Evolutionary conservation across 2,113 vertebrate genomes (phyloP).

Genomic region (Grus americana): DNA sequence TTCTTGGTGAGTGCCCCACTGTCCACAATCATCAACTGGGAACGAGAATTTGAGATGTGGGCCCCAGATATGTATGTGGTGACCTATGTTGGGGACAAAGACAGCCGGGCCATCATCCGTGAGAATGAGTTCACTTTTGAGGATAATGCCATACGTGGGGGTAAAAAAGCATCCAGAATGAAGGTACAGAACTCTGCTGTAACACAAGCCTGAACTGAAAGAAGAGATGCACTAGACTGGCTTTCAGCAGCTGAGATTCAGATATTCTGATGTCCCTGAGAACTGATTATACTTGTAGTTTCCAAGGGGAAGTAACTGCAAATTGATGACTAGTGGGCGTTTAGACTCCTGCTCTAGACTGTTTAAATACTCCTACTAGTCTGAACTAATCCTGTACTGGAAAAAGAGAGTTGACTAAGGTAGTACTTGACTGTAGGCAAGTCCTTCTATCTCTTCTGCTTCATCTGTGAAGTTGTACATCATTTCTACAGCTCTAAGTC

Average conservation of each 20-base stretch:
- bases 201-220: background rate
- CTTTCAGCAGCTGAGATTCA: background rate
- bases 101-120: constrained; percentile 95
- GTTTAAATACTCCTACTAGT: background rate
- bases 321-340: background rate
- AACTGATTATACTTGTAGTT: background rate
- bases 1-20: constrained; percentile 96
- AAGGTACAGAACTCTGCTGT: constrained; percentile 78
- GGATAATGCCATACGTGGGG: constrained; percentile 93
- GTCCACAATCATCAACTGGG: constrained; percentile 99
- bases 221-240: background rate
- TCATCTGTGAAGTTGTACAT: background rate
- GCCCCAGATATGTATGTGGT: constrained; percentile 98
- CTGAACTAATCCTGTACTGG: background rate
- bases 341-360: background rate
- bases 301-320: background rate
- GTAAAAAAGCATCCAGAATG: constrained; percentile 96
- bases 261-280: background rate
- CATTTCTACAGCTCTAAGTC: background rate
- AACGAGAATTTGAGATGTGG: constrained; percentile 98
- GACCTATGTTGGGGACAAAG: constrained; percentile 94
- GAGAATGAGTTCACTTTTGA: constrained; percentile 98
- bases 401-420: background rate
- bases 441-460: background rate
- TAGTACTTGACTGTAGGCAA: background rate